Base-by-base conservation (phyloP, 2,797 vertebrate genomes). In the Anas bahamensis region DNA sequence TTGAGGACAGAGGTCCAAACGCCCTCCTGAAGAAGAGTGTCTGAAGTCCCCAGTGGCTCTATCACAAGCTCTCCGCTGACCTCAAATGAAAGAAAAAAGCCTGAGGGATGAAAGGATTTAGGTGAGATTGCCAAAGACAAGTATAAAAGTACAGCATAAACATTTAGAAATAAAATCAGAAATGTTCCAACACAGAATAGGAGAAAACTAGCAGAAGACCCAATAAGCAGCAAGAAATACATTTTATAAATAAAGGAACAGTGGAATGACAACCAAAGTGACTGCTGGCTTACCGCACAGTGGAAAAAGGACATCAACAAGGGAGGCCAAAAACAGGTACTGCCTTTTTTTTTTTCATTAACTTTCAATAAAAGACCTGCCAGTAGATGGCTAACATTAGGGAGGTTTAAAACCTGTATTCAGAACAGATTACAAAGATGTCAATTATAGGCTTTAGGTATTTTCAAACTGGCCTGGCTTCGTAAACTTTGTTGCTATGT, bases 171-270 rank as follows among this genome's bases (percentile, higher is more conserved):
- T 35, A 9, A 93, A 89, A 91, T 55, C 76, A 56, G 63, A 75
- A 81, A 41, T 71, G 79, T 77, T 89, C 85, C 73, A 80, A 61
- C 13, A n/a, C 24, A 53, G 52, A 93, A 73, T 3, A 65, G 39
- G 48, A 87, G 50, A 89, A 92, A 92, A 89, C 33, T 14, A 31
- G 46, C 63, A 81, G 92, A 61, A 94, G 92, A 83, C 41, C 44
- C 33, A 88, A 42, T 4, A 15, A 70, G 85, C 76, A 83, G 61
- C 61, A 72, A 89, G 53, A 83, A 92, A 72, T 17, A 41, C 3
- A 2, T 59, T 69, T 81, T 65, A 69, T 69, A 94, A 81, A 89
- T 57, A 89, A 85, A 86, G 76, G n/a, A 91, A 41, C 3, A 18
- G 66, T 14, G 42, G n/a, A 52, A 72, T 28, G 77, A 69, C 66